Percentiles rank a stretch among this genome's conserved stretches.
phyloP scores from a whole-genome alignment of 2,797 vertebrate species.

The Lycodopsis pacificus region DNA sequence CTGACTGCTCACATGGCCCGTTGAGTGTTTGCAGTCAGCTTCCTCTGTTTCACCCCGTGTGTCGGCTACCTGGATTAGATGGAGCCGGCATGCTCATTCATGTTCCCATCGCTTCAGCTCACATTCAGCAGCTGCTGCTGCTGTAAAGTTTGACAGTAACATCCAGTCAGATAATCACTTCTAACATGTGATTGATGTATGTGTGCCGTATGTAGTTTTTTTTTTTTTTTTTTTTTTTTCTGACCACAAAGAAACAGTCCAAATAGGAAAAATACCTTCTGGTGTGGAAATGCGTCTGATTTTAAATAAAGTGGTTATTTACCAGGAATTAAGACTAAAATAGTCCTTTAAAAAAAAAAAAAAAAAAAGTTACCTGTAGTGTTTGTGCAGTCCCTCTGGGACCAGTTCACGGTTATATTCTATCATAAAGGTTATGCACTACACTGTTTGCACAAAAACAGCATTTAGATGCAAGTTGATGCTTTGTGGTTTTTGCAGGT shows the following conservation, averaged over 20 bases:
- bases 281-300: background rate
- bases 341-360: background rate
- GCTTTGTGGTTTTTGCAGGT: slow-evolving; percentile 88
- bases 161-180: slow-evolving; percentile 19
- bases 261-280: background rate
- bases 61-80: slow-evolving; percentile 57
- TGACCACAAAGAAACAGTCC: background rate
- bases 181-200: background rate
- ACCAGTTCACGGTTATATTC: background rate
- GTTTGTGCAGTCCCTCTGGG: background rate
- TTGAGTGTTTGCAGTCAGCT: slow-evolving; percentile 75
- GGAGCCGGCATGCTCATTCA: slow-evolving; percentile 42
- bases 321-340: background rate
- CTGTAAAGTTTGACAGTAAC: slow-evolving; percentile 21
- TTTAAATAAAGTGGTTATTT: slow-evolving; percentile 3
- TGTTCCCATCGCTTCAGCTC: slow-evolving; percentile 68
- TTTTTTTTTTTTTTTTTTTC: background rate
- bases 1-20: slow-evolving; percentile 72
- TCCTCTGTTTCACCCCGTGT: slow-evolving; percentile 58
- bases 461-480: slow-evolving; percentile 73
- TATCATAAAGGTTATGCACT: slow-evolving; percentile 33
- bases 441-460: slow-evolving; percentile 50
- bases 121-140: slow-evolving; percentile 51
- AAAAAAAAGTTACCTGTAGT: background rate
- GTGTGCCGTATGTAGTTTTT: background rate